Evolutionary conservation across 2,888 invertebrate species (phyloP), one percentile per base, ranked within the genome.

Genomic region (Eulithis testata): DNA sequence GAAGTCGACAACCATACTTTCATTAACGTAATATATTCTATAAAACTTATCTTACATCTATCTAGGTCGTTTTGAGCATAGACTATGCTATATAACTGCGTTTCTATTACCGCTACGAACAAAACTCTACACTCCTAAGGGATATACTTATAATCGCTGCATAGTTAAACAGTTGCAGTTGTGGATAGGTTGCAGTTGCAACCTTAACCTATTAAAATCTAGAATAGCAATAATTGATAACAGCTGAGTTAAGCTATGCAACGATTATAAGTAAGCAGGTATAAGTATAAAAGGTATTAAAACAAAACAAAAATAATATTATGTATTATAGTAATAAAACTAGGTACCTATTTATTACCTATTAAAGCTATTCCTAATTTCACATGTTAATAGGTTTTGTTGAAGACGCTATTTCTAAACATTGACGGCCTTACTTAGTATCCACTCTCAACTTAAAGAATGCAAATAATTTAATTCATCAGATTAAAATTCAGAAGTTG

Each of bases 341-440:
- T 40, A n/a, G n/a, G n/a, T n/a, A 40, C 40, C 9, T 11, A 1
- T 40, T 88, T 90, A 89, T 45, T 44, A 64, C n/a, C 89, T 92
- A 91, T 91, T 92, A 91, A 92, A 92, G 92, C 91, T 92, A 91
- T 89, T 84, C 75, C 91, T 91, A 91, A 85, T 84, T 81, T 86
- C 72, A 75, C 78, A 69, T 76, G 75, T 74, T 60, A 53, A 56
- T 56, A 27, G 21, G 47, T 58, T 60, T 55, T 50, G 40, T 12
- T 43, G 51, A 36, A 43, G 45, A 60, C 51, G 37, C 47, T 52
- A 43, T 55, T 49, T 12, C 47, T 60, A 61, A 40, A 37, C 37
- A 44, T 21, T 21, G 21, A 21, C 2, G 21, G 21, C 21, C 21
- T 21, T 21, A 21, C 21, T 21, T 21, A 21, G 21, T 1, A 21